These are phyloP conservation scores for Dendrophyllia cribrosa DNA, from an alignment of 64 coral and sea anemone genomes.

Conservation along the genomic window DNA sequence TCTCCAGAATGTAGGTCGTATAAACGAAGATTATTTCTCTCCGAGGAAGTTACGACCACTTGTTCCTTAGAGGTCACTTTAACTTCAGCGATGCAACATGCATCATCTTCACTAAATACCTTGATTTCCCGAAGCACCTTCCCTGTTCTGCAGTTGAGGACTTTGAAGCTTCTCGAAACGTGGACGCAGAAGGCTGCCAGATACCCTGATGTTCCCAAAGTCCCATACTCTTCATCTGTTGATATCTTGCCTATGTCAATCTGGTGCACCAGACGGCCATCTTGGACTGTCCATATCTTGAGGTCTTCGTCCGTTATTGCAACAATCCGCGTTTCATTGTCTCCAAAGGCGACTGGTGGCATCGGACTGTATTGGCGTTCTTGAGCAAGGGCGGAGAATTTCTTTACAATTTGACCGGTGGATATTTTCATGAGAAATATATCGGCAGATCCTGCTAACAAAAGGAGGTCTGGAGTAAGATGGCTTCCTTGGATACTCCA, in stretches of 20 bases:
- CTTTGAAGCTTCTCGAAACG: slow-evolving; percentile 30
- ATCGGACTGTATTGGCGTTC: slow-evolving; percentile 56
- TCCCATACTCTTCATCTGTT: slow-evolving; percentile 58
- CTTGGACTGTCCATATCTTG: slow-evolving; percentile 67
- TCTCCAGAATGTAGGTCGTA: slow-evolving; percentile 39
- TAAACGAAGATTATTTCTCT: slow-evolving; percentile 34
- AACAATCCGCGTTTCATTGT: slow-evolving; percentile 52
- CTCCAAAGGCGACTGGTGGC: slow-evolving; percentile 67
- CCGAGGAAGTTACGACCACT: slow-evolving; percentile 43
- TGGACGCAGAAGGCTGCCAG: slow-evolving; percentile 44
- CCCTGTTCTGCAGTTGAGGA: slow-evolving; percentile 30
- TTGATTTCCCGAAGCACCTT: slow-evolving; percentile 6
- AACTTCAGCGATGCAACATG: slow-evolving; percentile 4
- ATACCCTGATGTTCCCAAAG: slow-evolving; percentile 40
- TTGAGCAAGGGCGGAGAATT: slow-evolving; percentile 34
- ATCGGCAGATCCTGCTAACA: slow-evolving; percentile 50
- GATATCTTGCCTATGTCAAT: slow-evolving; percentile 53
- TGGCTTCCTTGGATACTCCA: slow-evolving; percentile 50
- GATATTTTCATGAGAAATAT: slow-evolving; percentile 48
- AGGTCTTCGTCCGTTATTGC: slow-evolving; percentile 68
- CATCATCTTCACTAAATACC: slow-evolving; percentile 20
- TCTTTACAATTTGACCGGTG: slow-evolving; percentile 10
- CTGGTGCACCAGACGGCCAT: slow-evolving; percentile 25
- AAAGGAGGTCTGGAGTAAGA: slow-evolving; percentile 11
- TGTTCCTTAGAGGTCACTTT: slow-evolving; percentile 52